Evolutionary conservation across 2,113 vertebrate species (phyloP).

Genomic region (Indicator indicator): DNA sequence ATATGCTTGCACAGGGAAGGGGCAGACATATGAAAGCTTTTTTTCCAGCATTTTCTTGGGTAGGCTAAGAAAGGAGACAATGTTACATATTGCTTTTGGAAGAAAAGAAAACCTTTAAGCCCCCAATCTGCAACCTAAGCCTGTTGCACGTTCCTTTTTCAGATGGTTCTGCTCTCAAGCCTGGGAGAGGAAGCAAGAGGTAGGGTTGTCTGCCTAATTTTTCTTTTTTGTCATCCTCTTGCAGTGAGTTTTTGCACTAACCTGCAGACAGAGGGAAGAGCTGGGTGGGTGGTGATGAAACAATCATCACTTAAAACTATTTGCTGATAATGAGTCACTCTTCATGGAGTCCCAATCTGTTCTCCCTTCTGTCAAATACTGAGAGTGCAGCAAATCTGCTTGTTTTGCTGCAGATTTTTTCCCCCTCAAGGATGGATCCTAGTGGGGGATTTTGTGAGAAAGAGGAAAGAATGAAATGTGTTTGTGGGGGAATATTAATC

Average conservation of each 20-base stretch:
- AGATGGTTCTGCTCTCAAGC: neutral
- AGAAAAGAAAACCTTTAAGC: neutral
- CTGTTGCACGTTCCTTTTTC: neutral
- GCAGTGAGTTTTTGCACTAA: neutral
- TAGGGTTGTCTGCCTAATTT: neutral
- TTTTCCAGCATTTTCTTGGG: neutral
- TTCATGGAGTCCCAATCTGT: slow-evolving; percentile 62
- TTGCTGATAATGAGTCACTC: slow-evolving; percentile 71
- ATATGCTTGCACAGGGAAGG: slow-evolving; percentile 51
- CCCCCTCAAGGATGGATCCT: neutral
- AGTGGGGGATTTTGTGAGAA: neutral
- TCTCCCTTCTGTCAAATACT: slow-evolving; percentile 60
- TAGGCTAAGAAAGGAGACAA: neutral
- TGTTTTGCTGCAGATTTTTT: slow-evolving; percentile 1
- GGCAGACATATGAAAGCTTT: neutral
- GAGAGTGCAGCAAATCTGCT: slow-evolving; percentile 2
- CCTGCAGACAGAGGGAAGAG: slow-evolving; percentile 35
- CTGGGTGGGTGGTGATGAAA: slow-evolving; percentile 64
- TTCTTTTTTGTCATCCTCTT: neutral
- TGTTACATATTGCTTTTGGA: neutral
- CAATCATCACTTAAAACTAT: slow-evolving; percentile 62
- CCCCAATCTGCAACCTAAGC: neutral
- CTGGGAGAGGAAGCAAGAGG: slow-evolving; percentile 16
- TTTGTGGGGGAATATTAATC: slow-evolving; percentile 1
- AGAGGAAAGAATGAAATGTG: neutral